Conservation (phyloP, 92 coral and sea anemone species). For the Scolanthus callimorphus region DNA sequence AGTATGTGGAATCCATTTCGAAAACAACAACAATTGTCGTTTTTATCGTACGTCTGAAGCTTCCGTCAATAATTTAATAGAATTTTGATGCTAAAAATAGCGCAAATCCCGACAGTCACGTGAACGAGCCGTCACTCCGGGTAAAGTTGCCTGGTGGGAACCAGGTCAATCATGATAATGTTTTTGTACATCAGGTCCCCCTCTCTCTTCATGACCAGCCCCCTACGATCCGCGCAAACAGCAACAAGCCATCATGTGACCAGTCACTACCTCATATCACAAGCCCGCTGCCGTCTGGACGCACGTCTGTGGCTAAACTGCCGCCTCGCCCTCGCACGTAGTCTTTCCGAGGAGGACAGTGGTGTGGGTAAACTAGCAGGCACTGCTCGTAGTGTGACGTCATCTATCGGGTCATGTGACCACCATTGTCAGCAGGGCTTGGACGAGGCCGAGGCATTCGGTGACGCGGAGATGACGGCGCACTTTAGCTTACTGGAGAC, state of each 20-base stretch:
- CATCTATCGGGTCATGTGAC: conserved; percentile 74
- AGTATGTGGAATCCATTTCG: no score
- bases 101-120: no score
- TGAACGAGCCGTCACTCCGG: no score
- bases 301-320: conserved; percentile 93
- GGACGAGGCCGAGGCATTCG: conserved; percentile 97
- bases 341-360: conserved; percentile 82
- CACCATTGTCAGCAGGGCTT: conserved; percentile 96
- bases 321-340: conserved; percentile 76
- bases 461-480: conserved; percentile 79
- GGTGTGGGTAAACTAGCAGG: conserved; percentile 95
- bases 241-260: conserved; percentile 15
- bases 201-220: conserved; percentile 49
- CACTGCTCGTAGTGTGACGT: conserved; percentile 76
- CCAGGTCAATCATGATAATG: no score
- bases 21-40: no score
- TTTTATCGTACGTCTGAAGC: no score
- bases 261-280: conserved; percentile 58
- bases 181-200: no score
- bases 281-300: conserved; percentile 79
- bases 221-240: conserved; percentile 38
- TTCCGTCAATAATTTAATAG: no score
- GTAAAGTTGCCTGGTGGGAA: no score
- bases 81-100: no score
- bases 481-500: conserved; percentile 63